Base-by-base conservation (phyloP, 2,797 vertebrate genomes). In the Tragopan temminckii region DNA sequence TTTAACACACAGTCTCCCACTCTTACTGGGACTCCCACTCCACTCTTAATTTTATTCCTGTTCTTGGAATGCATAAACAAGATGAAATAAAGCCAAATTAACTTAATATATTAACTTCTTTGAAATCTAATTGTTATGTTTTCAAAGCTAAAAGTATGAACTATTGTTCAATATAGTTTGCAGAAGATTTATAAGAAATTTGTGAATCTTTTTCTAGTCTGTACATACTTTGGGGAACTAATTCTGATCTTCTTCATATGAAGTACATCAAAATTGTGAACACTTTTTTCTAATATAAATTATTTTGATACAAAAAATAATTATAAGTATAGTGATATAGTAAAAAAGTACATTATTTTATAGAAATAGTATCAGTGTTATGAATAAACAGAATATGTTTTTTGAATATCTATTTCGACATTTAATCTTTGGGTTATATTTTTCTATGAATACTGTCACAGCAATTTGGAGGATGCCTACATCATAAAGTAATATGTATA, bases 1-100 rank as follows among this genome's bases (percentile, higher is more conserved):
- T 46, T n/a, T 76, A 63, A 63, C 10, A 64, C 13, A 42, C 4
- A 55, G 1, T 0, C 0, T 50, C 14, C 11, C 38, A 7, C 3
- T 58, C n/a, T 43, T 20, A 66, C 10, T 24, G 80, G n/a, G n/a
- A n/a, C n/a, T n/a, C n/a, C n/a, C n/a, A n/a, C n/a, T n/a, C n/a
- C n/a, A 27, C 71, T 68, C 72, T 84, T 0, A 71, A 77, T 85
- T 62, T 64, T 50, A 11, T n/a, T 29, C 4, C 72, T 69, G 43
- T 5, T 5, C 80, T 71, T 90, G 16, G 7, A 21, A 17, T 5
- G 14, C 1, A 77, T 81, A 95, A 84, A 13, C 61, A 33, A 62
- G 50, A 57, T 57, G 1, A 63, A 75, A 43, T 53, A 66, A 38
- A 24, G 1, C 0, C 24, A 13, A 72, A 91, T 13, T 3, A 15